Evolutionary conservation across 2,888 invertebrate genomes (phyloP).

Genomic region (Gymnoscelis rufifasciata): DNA sequence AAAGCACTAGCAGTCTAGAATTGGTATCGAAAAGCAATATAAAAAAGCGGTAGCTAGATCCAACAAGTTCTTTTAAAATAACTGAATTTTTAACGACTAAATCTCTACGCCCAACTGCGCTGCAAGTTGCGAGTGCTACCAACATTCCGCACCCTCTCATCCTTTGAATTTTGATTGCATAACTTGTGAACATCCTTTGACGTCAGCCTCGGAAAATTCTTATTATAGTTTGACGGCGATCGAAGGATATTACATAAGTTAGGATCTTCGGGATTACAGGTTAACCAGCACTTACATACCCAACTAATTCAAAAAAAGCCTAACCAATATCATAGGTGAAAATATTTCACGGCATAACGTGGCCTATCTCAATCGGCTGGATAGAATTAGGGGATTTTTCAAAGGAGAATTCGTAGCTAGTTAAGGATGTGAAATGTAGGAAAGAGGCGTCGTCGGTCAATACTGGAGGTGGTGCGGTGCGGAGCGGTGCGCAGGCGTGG

Average conservation of each 20-base stretch:
- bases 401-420: constrained; percentile 73
- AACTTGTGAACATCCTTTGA: constrained; percentile 27
- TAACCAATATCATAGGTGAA: constrained; percentile 29
- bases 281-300: constrained; percentile 1
- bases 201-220: constrained; percentile 17
- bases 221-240: constrained; percentile 8
- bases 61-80: constrained; percentile 2
- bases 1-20: no score
- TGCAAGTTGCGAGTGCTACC: constrained; percentile 21
- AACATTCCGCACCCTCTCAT: constrained; percentile 24
- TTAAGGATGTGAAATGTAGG: constrained; percentile 77
- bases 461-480: constrained; percentile 75
- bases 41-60: not conserved
- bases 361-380: constrained; percentile 64
- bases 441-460: constrained; percentile 78
- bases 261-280: constrained; percentile 9
- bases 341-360: constrained; percentile 50
- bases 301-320: constrained; percentile 8
- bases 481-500: constrained; percentile 69
- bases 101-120: constrained; percentile 12
- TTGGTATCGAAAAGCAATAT: not conserved
- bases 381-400: constrained; percentile 71
- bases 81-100: constrained; percentile 5
- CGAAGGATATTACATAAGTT: constrained; percentile 6
- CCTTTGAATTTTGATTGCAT: constrained; percentile 32